Conservation (phyloP, 2,888 invertebrate species). For the Metacarcinus magister region DNA sequence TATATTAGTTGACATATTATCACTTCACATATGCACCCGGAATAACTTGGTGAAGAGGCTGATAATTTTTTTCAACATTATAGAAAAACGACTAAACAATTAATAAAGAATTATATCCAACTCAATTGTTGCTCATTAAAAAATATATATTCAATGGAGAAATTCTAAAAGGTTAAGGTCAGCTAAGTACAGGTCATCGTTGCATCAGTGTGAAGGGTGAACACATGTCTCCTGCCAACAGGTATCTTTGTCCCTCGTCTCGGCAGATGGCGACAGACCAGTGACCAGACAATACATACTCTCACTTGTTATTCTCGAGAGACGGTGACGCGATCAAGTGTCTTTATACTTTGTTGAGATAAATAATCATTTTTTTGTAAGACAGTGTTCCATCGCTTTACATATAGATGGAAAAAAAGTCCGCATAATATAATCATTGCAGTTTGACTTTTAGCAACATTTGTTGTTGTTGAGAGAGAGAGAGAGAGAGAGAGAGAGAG, state of each 20-base stretch:
- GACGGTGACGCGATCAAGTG: not conserved
- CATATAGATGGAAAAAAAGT: too few relatives aligned
- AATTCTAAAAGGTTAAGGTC: not conserved
- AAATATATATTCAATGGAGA: not conserved
- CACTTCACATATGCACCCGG: not conserved
- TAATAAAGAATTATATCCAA: too few relatives aligned
- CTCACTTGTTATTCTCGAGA: not conserved
- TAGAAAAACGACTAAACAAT: too few relatives aligned
- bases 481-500: too few relatives aligned
- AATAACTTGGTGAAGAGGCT: not conserved
- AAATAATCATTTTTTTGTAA: not conserved
- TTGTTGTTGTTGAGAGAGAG: not conserved
- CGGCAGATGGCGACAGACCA: not conserved
- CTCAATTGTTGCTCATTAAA: not conserved
- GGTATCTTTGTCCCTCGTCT: not conserved
- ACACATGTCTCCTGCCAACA: not conserved
- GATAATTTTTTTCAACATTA: not conserved
- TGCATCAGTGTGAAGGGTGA: too few relatives aligned
- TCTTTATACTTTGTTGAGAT: not conserved
- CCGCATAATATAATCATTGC: too few relatives aligned
- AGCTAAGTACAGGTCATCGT: not conserved
- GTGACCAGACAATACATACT: not conserved
- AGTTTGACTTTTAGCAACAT: too few relatives aligned
- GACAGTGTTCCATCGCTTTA: not conserved
- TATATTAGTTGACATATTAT: not conserved